Conservation (phyloP, 2,113 vertebrate species). For the Albula goreensis region DNA sequence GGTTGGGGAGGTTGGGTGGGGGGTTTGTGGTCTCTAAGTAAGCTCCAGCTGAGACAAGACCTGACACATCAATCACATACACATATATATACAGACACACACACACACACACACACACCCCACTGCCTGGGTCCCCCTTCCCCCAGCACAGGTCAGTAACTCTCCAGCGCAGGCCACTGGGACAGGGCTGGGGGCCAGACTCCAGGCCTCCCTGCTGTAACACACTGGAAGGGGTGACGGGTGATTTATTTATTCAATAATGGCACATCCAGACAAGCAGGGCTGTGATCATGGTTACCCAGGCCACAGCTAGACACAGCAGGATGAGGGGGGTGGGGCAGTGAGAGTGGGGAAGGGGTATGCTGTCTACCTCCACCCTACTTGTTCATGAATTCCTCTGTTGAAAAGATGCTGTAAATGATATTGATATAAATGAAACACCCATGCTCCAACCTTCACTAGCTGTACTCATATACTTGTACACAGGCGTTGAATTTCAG, state of each 20-base stretch:
- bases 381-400: background rate
- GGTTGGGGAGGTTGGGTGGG: constrained; percentile 1
- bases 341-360: constrained; percentile 1
- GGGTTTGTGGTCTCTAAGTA: constrained; percentile 18
- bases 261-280: constrained; percentile 39
- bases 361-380: background rate
- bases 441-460: background rate
- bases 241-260: constrained; percentile 49
- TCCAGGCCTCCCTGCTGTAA: background rate
- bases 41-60: constrained; percentile 53
- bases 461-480: background rate
- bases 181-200: constrained; percentile 15
- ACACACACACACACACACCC: constrained; percentile 27
- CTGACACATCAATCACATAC: constrained; percentile 63
- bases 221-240: background rate
- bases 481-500: constrained; percentile 3
- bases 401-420: background rate
- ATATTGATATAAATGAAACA: background rate
- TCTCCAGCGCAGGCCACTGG: background rate
- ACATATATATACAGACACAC: constrained; percentile 26
- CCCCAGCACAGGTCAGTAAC: background rate
- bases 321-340: constrained; percentile 13
- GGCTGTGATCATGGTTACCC: constrained; percentile 43
- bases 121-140: constrained; percentile 11
- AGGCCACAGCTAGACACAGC: constrained; percentile 23